Base-by-base conservation (phyloP, 2,113 vertebrate species). In the Vireo altiloquus region DNA sequence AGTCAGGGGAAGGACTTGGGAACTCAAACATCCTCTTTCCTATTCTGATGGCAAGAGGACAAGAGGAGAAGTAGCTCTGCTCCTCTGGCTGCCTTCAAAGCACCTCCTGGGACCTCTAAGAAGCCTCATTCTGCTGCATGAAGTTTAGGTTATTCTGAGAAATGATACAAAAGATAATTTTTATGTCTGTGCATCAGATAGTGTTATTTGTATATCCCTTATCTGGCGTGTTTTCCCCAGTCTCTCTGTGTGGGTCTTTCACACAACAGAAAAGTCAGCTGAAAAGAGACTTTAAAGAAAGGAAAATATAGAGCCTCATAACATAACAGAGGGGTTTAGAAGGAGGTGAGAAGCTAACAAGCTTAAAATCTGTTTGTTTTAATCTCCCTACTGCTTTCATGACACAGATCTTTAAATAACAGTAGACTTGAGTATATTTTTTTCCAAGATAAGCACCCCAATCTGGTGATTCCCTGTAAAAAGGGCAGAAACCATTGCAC, bases 91-190 rank as follows among this genome's bases (percentile, higher is more conserved):
- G 0, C 65, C 61, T 83, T 85, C 60, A 56, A 17, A 68, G 25
- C 31, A 53, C 33, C 53, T 70, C 44, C 49, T 46, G 28, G 27
- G 31, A n/a, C 61, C 72, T 89, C 89, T 76, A 30, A 79, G 81
- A 92, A 95, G 28, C 22, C 20, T 68, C 1, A 0, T 11, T 79
- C 42, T 71, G 47, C 60, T 71, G 31, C 53, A 23, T 40, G 28
- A 75, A 92, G 14, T 31, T 72, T 75, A 94, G 61, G 10, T 65
- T 95, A 40, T 95, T 96, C 96, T 87, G 70, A 92, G 95, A 96
- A 96, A 76, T 46, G 5, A 76, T 65, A 72, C 39, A 61, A 87
- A 84, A 95, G 91, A 94, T 94, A 89, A 39, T 17, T 47, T 69
- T 75, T 52, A 27, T 63, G 65, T 84, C 70, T 91, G 85, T 37